Evolutionary conservation across 1,140 invertebrate species (phyloP), one percentile per base, ranked within the genome.

Genomic region (Drosophila murphyi): DNA sequence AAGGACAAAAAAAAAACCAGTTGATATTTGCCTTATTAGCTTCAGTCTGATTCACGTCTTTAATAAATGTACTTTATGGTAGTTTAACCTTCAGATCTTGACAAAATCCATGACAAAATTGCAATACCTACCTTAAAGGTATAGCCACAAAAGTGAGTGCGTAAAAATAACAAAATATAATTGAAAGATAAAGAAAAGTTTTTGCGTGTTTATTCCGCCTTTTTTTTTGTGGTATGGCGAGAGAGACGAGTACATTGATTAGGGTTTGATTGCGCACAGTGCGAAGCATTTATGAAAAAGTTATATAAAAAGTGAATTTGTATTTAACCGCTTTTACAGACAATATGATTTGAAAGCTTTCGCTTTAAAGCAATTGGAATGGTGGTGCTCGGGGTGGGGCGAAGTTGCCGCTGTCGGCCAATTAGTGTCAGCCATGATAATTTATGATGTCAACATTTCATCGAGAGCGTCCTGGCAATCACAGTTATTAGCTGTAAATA

Each of bases 401-500:
- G n/a, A 10, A 37, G 34, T 56, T 32, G 39, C 41, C 10, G 6
- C 39, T 48, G 20, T 48, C 34, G 50, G 8, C 64, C 50, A 80
- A 86, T 78, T 77, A 78, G 48, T 60, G 64, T 72, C 63, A 12
- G 8, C 63, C 67, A 70, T 87, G 65, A 69, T 70, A 74, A 70
- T 74, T 74, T 67, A 70, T 70, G 37, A 45, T 87, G 82, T 87
- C 82, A 86, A 63, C 72, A 76, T 68, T 41, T 69, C 62, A 61
- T 50, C 64, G 41, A 41, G 56, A 55, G 10, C 39, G 67, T 51
- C 48, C 52, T 57, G 62, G 7, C 76, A 81, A 80, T 73, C 61
- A 82, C 29, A 20, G 80, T 88, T 73, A 87, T 88, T 87, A 87
- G 57, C 20, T 12, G 51, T 59, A 59, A 67, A 70, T 70, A 70